These are phyloP conservation scores for Stichodactyla mertensii DNA, from an alignment of 64 coral and sea anemone species.

Conservation along the genomic window DNA sequence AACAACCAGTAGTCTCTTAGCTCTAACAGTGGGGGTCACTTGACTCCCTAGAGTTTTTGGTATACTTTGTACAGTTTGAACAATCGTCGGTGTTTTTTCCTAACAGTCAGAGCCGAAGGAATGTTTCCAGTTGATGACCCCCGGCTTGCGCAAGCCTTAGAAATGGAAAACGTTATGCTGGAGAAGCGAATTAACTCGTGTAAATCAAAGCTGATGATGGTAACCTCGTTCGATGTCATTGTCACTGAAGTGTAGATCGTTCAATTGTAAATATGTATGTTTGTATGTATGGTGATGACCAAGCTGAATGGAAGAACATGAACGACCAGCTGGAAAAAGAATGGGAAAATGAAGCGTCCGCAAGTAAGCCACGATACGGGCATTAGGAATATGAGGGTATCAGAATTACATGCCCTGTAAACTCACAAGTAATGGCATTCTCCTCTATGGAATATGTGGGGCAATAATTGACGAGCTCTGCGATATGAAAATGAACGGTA, in stretches of 20 bases:
- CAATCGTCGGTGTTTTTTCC: background rate
- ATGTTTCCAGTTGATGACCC: constrained; percentile 69
- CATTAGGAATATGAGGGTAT: background rate
- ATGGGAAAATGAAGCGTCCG: background rate
- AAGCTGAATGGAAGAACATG: background rate
- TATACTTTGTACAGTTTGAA: background rate
- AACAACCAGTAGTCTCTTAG: no score
- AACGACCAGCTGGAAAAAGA: no score
- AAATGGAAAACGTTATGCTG: constrained; percentile 72
- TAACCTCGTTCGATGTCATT: constrained; percentile 77
- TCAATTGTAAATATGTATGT: background rate
- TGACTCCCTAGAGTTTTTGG: no score
- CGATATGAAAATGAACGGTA: no score
- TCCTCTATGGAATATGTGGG: background rate
- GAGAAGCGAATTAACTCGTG: constrained; percentile 71
- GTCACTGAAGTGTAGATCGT: constrained; percentile 2
- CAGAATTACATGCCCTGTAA: background rate
- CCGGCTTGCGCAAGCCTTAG: constrained; percentile 66
- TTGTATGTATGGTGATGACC: background rate
- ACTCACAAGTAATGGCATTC: background rate
- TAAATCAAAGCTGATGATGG: constrained; percentile 97
- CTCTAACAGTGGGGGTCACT: no score
- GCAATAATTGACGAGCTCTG: background rate
- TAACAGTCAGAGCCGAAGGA: constrained; percentile 70
- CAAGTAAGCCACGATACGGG: no score